phyloP scores from a whole-genome alignment of 2,888 invertebrate genomes.

The Panorpa germanica region DNA sequence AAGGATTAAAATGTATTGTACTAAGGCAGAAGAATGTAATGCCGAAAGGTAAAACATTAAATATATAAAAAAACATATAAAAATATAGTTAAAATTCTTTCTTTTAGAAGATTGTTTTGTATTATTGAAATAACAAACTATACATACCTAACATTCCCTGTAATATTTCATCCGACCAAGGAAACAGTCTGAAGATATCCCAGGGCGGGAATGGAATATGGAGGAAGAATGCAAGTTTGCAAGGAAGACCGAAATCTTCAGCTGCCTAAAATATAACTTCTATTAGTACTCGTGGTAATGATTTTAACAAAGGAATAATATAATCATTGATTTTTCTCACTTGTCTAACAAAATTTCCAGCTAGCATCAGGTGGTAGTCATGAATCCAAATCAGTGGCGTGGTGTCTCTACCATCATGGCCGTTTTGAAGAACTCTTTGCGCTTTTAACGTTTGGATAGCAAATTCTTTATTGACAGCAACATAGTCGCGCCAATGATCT shows the following conservation, averaged over 20 bases:
- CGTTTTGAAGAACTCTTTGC: slow-evolving; percentile 31
- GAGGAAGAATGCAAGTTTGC: slow-evolving; percentile 78
- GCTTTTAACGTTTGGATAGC: slow-evolving; percentile 61
- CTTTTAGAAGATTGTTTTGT: too few relatives aligned
- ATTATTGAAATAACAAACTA: slow-evolving; percentile 2
- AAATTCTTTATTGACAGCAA: slow-evolving; percentile 62
- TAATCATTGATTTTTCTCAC: slow-evolving; percentile 19
- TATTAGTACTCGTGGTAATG: not conserved
- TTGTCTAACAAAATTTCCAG: slow-evolving; percentile 80
- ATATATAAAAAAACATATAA: too few relatives aligned
- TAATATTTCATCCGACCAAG: slow-evolving; percentile 85
- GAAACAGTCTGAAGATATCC: slow-evolving; percentile 80
- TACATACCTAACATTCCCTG: slow-evolving; percentile 67
- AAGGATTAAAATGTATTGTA: too few relatives aligned
- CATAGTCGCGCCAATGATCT: slow-evolving; percentile 70
- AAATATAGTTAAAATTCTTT: not conserved
- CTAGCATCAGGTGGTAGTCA: slow-evolving; percentile 85
- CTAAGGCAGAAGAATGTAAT: too few relatives aligned
- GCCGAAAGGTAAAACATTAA: too few relatives aligned
- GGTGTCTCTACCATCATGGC: slow-evolving; percentile 25
- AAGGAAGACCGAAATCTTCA: slow-evolving; percentile 55
- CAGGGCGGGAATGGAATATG: slow-evolving; percentile 92
- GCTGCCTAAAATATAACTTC: slow-evolving; percentile 36
- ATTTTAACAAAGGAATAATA: slow-evolving; percentile 5
- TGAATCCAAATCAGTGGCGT: slow-evolving; percentile 83